A percentile compares a stretch with the other conserved stretches of the same genome.
phyloP scores from a whole-genome alignment of 2,888 invertebrate species.

The Druceiella hillmani region DNA sequence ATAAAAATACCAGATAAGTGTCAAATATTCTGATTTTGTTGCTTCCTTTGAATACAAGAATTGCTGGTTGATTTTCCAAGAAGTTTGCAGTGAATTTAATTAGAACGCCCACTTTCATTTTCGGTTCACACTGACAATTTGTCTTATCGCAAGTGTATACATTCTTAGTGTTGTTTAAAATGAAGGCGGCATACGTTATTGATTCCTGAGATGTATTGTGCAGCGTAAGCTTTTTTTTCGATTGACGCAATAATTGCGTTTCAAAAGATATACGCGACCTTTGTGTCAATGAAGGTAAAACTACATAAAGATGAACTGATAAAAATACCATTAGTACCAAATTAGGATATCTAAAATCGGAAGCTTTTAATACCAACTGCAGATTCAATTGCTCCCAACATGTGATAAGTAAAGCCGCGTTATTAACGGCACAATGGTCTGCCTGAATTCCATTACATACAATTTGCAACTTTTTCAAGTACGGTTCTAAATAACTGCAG shows the following conservation, averaged over 20 bases:
- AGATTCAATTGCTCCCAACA: constrained; percentile 50
- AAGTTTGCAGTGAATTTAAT: constrained; percentile 42
- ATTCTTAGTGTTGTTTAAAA: constrained; percentile 35
- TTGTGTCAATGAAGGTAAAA: constrained; percentile 48
- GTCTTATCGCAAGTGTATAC: constrained; percentile 39
- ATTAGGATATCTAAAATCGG: constrained; percentile 49
- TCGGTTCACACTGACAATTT: too few species aligned
- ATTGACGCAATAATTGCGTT: constrained; percentile 42
- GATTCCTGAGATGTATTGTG: constrained; percentile 39
- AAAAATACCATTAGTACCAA: constrained; percentile 55
- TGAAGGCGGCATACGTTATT: constrained; percentile 33
- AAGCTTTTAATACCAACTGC: constrained; percentile 49
- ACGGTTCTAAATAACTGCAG: constrained; percentile 51
- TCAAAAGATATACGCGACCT: constrained; percentile 40
- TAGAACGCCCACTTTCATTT: too few species aligned
- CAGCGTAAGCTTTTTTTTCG: constrained; percentile 36
- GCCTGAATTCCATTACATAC: constrained; percentile 31
- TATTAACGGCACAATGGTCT: constrained; percentile 47
- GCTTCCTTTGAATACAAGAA: constrained; percentile 40
- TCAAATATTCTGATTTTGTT: constrained; percentile 47
- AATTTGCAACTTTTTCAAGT: constrained; percentile 43
- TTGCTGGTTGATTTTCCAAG: constrained; percentile 32
- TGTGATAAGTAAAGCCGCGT: constrained; percentile 50
- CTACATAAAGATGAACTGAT: constrained; percentile 49
- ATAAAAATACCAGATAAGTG: constrained; percentile 37